Conservation (phyloP, 1,140 invertebrate genomes). For the Gerris buenoi region DNA sequence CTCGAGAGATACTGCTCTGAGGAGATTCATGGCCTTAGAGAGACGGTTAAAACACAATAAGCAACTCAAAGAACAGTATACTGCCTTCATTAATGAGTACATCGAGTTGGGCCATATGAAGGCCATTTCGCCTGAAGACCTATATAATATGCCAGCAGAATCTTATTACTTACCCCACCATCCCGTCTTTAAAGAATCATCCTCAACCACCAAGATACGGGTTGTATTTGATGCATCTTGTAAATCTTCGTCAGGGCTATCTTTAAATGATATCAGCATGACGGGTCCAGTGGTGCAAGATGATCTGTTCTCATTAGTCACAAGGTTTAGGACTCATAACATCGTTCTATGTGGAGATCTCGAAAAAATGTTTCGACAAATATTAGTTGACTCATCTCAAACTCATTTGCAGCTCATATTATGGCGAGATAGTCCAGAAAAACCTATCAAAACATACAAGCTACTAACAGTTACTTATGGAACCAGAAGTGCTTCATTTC, state of each 20-base stretch:
- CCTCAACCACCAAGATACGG: conserved; percentile 24
- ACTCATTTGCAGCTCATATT: conserved; percentile 30
- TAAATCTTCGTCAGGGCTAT: conserved; percentile 21
- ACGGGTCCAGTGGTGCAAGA: conserved; percentile 25
- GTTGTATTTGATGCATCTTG: conserved; percentile 29
- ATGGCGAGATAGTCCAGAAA: conserved; percentile 24
- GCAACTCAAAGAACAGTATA: background rate
- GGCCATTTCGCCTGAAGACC: background rate
- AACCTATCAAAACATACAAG: conserved; percentile 23
- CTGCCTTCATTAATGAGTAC: background rate
- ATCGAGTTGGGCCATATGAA: background rate
- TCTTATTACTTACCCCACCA: conserved; percentile 13
- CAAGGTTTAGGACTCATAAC: conserved; percentile 28
- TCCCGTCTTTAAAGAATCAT: conserved; percentile 2
- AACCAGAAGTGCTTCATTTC: conserved; percentile 26
- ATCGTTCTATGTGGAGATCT: conserved; percentile 28
- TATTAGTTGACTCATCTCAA: conserved; percentile 26
- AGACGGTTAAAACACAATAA: background rate
- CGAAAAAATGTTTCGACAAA: conserved; percentile 32
- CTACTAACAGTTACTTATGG: conserved; percentile 31
- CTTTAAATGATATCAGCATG: conserved; percentile 27
- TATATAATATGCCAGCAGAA: background rate
- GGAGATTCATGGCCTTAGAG: background rate
- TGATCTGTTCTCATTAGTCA: conserved; percentile 29
- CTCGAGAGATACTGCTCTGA: background rate